Percentiles rank a stretch among this genome's conserved stretches.
phyloP scores from a whole-genome alignment of 2,797 vertebrate genomes.

The Garrulus glandarius region DNA sequence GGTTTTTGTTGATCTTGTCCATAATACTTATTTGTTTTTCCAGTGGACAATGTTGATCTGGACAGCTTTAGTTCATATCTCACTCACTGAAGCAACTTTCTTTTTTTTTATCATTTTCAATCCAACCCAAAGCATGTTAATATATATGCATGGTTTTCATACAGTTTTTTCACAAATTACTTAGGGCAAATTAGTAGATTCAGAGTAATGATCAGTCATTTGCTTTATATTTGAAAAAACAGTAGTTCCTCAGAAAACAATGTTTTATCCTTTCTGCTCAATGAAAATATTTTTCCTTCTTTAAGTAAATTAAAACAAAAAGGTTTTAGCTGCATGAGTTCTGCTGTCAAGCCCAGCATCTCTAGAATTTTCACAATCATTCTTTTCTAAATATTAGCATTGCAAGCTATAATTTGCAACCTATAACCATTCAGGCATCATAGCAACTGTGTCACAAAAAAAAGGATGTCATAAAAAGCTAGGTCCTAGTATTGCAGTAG shows the following conservation, averaged over 20 bases:
- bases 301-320: neutral
- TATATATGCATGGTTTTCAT: neutral
- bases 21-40: neutral
- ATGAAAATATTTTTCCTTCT: neutral
- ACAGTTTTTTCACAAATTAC: neutral
- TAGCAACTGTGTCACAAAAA: neutral
- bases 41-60: neutral
- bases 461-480: neutral
- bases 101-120: neutral
- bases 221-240: neutral
- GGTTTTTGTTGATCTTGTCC: neutral
- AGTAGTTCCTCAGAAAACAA: neutral
- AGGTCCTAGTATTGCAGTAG: neutral
- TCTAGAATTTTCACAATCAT: neutral
- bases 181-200: neutral
- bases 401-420: neutral
- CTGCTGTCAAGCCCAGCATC: neutral
- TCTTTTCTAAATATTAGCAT: neutral
- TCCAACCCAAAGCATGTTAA: accelerated
- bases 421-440: neutral
- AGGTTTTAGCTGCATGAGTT: neutral
- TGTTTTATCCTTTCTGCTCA: neutral
- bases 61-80: neutral
- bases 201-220: neutral
- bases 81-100: neutral